Evolutionary conservation across 2,797 vertebrate genomes (phyloP), one percentile per base, ranked within the genome.

Genomic region (Varecia variegata): DNA sequence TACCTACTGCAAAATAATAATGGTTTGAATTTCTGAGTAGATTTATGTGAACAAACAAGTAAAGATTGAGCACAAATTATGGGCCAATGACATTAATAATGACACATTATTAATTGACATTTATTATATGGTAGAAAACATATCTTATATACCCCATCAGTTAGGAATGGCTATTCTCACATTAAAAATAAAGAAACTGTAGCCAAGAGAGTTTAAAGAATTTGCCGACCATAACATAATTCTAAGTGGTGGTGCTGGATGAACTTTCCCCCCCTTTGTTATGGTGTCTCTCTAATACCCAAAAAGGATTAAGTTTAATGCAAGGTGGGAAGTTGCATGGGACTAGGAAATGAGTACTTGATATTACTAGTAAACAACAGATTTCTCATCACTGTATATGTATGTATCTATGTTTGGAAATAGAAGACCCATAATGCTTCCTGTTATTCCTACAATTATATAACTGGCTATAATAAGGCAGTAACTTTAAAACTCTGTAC

Each of bases 301-400:
- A 9, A 47, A 90, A 30, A 84, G 17, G 23, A 83, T 38, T 82
- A 54, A 65, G 74, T 14, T 45, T 62, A 82, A 17, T 76, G n/a
- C 65, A 80, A 80, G 45, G 70, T 38, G 8, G 45, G 32, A 96
- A 83, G 20, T 68, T 81, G 7, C 20, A 50, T 62, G n/a, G 32
- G 27, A 95, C 30, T 45, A 94, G 86, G 35, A 94, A 92, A 84
- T 76, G 9, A 93, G 10, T 83, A 70, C 50, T 83, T 83, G 32
- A 79, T 54, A n/a, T 65, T 71, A 67, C 20, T 11, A 60, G 54
- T 83, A 74, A 93, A 90, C 5, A 77, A 90, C 13, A 62, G 50
- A 90, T 76, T 71, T 81, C 77, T 95, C 67, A 90, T 83, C 54
- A 90, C 11, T 84, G 40, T 38, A 80, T 74, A 12, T 67, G 10